A percentile compares a stretch with the other conserved stretches of the same genome.
Conservation (phyloP, 2,797 vertebrate genomes). For the Pantherophis alleghaniensis region DNA sequence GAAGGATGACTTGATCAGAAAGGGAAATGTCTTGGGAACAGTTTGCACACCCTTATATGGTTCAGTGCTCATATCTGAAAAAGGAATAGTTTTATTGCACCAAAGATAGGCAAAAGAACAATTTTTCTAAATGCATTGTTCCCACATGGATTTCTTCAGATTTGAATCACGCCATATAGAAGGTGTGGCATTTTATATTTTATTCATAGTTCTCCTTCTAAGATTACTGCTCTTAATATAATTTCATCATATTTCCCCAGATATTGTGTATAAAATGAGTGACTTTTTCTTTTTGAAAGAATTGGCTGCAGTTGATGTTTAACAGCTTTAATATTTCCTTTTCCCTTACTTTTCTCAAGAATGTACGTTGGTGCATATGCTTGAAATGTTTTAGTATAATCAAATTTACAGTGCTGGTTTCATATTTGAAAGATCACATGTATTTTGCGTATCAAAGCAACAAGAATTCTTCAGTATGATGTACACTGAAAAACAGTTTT, state of each 20-base stretch:
- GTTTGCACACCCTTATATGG: constrained; percentile 34
- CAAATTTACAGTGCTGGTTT: constrained; percentile 48
- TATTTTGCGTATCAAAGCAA: constrained; percentile 52
- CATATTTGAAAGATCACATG: constrained; percentile 49
- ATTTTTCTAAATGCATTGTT: not conserved
- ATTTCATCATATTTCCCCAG: not conserved
- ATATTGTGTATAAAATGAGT: constrained; percentile 28
- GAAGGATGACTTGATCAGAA: not conserved
- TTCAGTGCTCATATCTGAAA: constrained; percentile 1
- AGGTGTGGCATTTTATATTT: constrained; percentile 32
- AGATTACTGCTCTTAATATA: constrained; percentile 4
- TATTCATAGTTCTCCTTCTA: not conserved
- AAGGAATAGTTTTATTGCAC: constrained; percentile 20
- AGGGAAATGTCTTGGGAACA: not conserved
- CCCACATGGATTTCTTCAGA: constrained; percentile 17
- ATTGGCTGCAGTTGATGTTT: constrained; percentile 46
- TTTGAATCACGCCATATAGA: constrained; percentile 31
- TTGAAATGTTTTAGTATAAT: constrained; percentile 17
- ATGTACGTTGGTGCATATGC: constrained; percentile 31
- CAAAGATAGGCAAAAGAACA: not conserved
- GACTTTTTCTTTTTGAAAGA: constrained; percentile 29
- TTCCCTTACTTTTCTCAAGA: constrained; percentile 47
- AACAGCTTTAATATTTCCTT: constrained; percentile 43
- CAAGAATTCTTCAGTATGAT: constrained; percentile 49
- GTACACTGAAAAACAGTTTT: constrained; percentile 41